A percentile compares a stretch with the other conserved stretches of the same genome.
phyloP scores from a whole-genome alignment of 2,797 vertebrate species.

The Meda fulgida region DNA sequence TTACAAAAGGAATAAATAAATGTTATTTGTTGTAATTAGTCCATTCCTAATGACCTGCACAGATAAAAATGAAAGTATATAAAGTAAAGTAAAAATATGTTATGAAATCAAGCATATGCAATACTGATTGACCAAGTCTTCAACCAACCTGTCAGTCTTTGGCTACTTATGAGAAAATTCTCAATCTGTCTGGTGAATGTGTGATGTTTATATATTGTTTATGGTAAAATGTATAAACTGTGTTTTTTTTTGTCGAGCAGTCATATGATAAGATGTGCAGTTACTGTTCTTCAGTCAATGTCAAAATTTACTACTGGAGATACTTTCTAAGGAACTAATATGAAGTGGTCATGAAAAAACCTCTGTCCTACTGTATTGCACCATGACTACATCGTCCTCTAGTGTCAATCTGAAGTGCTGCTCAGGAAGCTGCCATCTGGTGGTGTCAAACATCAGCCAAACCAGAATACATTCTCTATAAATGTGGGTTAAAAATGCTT shows the following conservation, averaged over 20 bases:
- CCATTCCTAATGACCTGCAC: slow-evolving; percentile 30
- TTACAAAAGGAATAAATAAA: slow-evolving; percentile 27
- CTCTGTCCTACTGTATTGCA: slow-evolving; percentile 15
- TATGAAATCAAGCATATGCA: background rate
- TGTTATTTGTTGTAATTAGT: background rate
- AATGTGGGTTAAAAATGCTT: slow-evolving; percentile 3
- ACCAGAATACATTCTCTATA: slow-evolving; percentile 17
- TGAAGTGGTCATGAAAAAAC: slow-evolving; percentile 12
- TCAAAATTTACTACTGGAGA: background rate
- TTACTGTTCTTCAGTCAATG: background rate
- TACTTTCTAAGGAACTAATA: background rate
- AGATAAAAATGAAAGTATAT: slow-evolving; percentile 19
- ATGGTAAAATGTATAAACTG: background rate
- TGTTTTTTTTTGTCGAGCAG: background rate
- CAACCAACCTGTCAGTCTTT: background rate
- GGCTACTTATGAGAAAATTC: slow-evolving; percentile 5
- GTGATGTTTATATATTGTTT: background rate
- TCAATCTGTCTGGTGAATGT: background rate
- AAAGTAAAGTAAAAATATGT: background rate
- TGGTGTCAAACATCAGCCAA: slow-evolving; percentile 22
- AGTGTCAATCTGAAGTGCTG: slow-evolving; percentile 21
- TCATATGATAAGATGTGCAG: slow-evolving; percentile 1
- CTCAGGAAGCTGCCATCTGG: slow-evolving; percentile 27
- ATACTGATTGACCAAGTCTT: slow-evolving; percentile 11
- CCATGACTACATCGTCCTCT: slow-evolving; percentile 23